Evolutionary conservation across 2,797 vertebrate species (phyloP).

Genomic region (Cygnus olor): DNA sequence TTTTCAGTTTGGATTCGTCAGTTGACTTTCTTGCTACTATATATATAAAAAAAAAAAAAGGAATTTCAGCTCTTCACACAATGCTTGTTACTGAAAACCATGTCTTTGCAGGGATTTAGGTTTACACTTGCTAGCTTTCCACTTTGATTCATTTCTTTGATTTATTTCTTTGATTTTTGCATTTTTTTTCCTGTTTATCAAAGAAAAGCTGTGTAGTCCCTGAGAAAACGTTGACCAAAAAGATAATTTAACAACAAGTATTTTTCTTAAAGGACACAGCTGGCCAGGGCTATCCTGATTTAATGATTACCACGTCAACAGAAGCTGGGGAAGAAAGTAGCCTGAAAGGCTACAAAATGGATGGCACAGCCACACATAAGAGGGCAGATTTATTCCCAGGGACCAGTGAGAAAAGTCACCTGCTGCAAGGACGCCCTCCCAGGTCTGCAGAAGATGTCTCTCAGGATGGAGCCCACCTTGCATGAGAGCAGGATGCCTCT

Average conservation of each 20-base stretch:
- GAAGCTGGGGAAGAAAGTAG: background rate
- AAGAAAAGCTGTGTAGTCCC: background rate
- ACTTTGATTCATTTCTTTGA: background rate
- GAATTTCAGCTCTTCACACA: background rate
- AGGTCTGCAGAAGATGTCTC: background rate
- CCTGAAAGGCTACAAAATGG: background rate
- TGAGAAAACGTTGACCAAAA: background rate
- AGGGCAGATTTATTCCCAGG: background rate
- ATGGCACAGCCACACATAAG: background rate
- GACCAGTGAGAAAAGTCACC: background rate
- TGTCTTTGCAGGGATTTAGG: background rate
- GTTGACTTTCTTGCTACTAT: background rate
- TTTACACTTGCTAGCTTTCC: background rate
- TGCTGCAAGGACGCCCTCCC: background rate
- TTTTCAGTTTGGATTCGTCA: background rate
- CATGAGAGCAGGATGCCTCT: accelerated
- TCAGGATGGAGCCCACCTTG: background rate
- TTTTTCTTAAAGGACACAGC: background rate
- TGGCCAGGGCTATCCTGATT: background rate
- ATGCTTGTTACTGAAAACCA: background rate
- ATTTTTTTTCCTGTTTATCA: background rate
- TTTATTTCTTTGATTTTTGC: background rate
- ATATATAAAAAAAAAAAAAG: background rate
- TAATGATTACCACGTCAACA: background rate
- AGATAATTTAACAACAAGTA: background rate